phyloP scores from a whole-genome alignment of 2,797 vertebrate genomes.

The Acanthiza pusilla region DNA sequence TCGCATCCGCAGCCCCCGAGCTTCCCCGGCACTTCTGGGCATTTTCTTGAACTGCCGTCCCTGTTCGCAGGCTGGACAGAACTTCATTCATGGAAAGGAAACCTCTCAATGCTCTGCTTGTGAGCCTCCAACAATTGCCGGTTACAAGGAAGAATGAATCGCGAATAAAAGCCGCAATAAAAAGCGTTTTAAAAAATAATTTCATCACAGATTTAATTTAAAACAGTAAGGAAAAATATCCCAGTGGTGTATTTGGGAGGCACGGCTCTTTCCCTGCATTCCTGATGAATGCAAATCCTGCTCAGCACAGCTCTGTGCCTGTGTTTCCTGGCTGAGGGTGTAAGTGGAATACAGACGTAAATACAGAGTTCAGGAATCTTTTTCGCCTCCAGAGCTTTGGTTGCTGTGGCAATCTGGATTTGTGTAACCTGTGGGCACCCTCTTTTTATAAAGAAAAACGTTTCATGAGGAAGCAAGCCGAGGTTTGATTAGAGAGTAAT shows the following conservation, averaged over 20 bases:
- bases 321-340: neutral
- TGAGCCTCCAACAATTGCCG: constrained; percentile 33
- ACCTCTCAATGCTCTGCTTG: constrained; percentile 60
- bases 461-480: neutral
- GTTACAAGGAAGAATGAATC: neutral
- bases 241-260: neutral
- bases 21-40: neutral
- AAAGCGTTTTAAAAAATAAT: neutral
- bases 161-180: neutral
- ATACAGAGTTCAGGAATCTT: neutral
- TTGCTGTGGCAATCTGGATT: neutral
- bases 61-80: constrained; percentile 49
- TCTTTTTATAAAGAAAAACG: neutral
- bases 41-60: neutral
- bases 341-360: neutral
- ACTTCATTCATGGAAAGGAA: constrained; percentile 60
- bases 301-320: neutral
- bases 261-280: neutral
- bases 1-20: neutral
- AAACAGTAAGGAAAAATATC: neutral
- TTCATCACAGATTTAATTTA: neutral
- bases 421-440: neutral
- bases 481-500: neutral
- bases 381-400: neutral
- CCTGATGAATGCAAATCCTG: neutral